Evolutionary conservation across 2,888 invertebrate genomes (phyloP).

Genomic region (Philaethria dido): DNA sequence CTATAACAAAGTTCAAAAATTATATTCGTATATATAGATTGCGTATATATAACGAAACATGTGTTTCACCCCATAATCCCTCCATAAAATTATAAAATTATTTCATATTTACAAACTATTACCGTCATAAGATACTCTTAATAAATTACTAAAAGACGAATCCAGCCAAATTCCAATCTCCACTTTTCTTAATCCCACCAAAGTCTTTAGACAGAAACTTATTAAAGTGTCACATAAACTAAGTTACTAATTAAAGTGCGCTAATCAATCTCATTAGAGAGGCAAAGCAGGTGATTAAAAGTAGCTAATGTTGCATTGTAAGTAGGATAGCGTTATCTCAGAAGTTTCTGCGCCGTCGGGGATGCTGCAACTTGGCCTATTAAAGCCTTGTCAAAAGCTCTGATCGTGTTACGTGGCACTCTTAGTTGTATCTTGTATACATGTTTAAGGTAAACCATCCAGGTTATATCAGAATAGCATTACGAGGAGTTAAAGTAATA

Average conservation of each 20-base stretch:
- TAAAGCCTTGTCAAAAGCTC: conserved; percentile 44
- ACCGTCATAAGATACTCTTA: neutral
- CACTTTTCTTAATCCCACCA: neutral
- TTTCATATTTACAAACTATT: neutral
- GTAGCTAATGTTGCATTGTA: conserved; percentile 37
- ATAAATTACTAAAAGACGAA: no score
- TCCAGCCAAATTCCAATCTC: neutral
- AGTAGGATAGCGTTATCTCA: conserved; percentile 28
- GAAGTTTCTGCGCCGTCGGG: conserved; percentile 41
- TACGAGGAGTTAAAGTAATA: conserved; percentile 15
- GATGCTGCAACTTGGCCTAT: conserved; percentile 43
- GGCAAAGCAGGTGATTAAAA: conserved; percentile 37
- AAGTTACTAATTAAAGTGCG: conserved; percentile 16
- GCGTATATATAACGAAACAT: no score
- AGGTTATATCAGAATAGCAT: conserved; percentile 24
- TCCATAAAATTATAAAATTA: neutral
- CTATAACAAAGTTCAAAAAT: no score
- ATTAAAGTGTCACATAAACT: conserved; percentile 8
- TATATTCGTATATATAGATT: no score
- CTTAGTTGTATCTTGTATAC: conserved; percentile 25
- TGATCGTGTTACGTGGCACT: conserved; percentile 32
- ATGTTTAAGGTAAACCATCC: conserved; percentile 22
- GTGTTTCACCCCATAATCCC: no score
- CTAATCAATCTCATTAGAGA: conserved; percentile 31
- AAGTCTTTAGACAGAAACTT: neutral